phyloP scores from a whole-genome alignment of 1,140 invertebrate genomes.

The Cardiocondyla obscurior region DNA sequence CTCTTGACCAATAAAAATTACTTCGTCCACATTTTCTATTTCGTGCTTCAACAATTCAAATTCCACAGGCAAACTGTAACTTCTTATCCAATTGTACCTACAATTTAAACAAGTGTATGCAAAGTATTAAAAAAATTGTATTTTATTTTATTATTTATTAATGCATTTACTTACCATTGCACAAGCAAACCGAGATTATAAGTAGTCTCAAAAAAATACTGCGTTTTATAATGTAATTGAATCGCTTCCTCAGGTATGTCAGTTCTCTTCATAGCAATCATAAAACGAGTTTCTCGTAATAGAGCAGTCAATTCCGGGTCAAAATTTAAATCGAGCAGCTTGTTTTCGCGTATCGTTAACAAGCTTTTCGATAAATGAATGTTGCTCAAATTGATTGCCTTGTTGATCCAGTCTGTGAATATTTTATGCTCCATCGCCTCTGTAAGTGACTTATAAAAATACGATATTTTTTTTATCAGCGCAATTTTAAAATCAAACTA shows the following conservation, averaged over 20 bases:
- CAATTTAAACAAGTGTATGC: neutral
- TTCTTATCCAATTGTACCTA: slow-evolving; percentile 86
- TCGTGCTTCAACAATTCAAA: slow-evolving; percentile 85
- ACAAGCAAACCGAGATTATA: slow-evolving; percentile 73
- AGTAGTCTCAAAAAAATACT: slow-evolving; percentile 70
- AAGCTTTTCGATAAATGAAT: slow-evolving; percentile 68
- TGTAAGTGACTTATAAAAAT: slow-evolving; percentile 65
- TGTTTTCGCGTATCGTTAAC: slow-evolving; percentile 63
- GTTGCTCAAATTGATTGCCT: slow-evolving; percentile 61
- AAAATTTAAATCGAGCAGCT: slow-evolving; percentile 72
- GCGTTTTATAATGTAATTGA: slow-evolving; percentile 80
- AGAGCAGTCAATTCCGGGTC: slow-evolving; percentile 74
- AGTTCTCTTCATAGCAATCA: slow-evolving; percentile 86
- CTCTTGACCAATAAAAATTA: slow-evolving; percentile 84
- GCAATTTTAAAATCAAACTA: neutral
- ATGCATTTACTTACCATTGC: slow-evolving; percentile 69
- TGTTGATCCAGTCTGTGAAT: slow-evolving; percentile 72
- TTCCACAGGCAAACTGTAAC: slow-evolving; percentile 84
- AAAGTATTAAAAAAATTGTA: no score
- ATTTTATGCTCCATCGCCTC: slow-evolving; percentile 67
- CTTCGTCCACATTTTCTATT: slow-evolving; percentile 85
- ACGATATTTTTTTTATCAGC: slow-evolving; percentile 19
- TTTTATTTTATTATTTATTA: neutral
- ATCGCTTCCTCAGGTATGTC: slow-evolving; percentile 85
- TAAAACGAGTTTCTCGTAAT: slow-evolving; percentile 87